Evolutionary conservation across 2,888 invertebrate genomes (phyloP), one percentile per base, ranked within the genome.

Genomic region (Drosophila peninsularis): DNA sequence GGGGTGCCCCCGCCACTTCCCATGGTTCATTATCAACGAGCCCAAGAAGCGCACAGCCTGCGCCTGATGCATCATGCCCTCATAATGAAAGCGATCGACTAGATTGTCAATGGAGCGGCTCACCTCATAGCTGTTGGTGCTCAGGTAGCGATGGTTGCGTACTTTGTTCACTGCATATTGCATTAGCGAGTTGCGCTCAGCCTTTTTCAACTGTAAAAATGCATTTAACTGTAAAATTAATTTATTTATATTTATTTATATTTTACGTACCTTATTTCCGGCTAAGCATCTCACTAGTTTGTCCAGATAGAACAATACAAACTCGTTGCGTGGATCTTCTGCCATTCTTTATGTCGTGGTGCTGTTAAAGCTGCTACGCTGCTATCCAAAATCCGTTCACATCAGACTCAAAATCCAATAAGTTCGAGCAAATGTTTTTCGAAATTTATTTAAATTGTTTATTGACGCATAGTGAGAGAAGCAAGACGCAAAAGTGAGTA

Each of bases 31-130:
- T 17, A 92, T 67, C 27, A 83, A 67, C 19, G 80, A 77, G 34
- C 92, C 90, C 10, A 94, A 79, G 27, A 91, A 90, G 11, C 90
- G 83, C 34, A 94, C 90, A 50, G 92, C 91, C 1, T 90, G 87
- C 0, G 93, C 93, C 17, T 93, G 93, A 34, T 92, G 88, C n/a
- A 92, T 81, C 68, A 93, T 93, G 53, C 93, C 93, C 42, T 93
- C 93, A 11, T 92, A 91, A 4, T 85, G 80, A 58, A 94, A 93
- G 58, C 94, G 93, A 45, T 93, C 92, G 13, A 90, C 85, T 42
- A 94, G 75, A 30, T 92, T 92, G n/a, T 92, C 91, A 24, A 94
- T 90, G 50, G 90, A 88, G 21, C 92, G 91, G 41, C 92, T 92
- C 0, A 93, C 93, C 37, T 91, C 92, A 78, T 93, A 92, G 27